These are phyloP conservation scores for Bucorvus abyssinicus DNA, from an alignment of 2,797 vertebrate genomes.

Conservation along the genomic window DNA sequence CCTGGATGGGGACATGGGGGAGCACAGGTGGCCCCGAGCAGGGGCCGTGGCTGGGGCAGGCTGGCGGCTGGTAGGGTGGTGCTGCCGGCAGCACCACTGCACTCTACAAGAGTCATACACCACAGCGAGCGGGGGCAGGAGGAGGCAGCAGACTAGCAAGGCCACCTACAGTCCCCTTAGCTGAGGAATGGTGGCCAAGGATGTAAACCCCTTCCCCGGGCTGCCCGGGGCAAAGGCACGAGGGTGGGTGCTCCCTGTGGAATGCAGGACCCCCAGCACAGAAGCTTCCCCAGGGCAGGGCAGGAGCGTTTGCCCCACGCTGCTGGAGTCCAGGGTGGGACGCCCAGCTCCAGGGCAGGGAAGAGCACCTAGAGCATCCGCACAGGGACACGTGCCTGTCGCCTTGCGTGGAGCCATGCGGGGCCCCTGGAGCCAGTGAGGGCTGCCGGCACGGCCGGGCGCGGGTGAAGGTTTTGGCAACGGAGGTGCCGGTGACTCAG, in stretches of 20 bases:
- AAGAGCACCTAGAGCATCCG: not conserved
- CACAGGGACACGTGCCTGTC: fast-evolving
- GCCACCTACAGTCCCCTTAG: not conserved
- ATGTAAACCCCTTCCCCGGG: not conserved
- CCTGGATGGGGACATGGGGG: not conserved
- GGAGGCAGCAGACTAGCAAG: not conserved
- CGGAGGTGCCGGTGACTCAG: not conserved
- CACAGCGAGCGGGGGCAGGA: fast-evolving
- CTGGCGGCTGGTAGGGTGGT: not conserved
- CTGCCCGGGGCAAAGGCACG: not conserved
- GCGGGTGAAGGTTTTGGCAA: slow-evolving; percentile 18
- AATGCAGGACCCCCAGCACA: not conserved
- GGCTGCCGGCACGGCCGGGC: not conserved
- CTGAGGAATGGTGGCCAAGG: not conserved
- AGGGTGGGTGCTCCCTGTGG: not conserved
- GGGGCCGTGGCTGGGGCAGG: fast-evolving
- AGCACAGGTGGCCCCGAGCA: not conserved
- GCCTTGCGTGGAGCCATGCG: fast-evolving
- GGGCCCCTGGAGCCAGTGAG: not conserved
- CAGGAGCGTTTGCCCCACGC: fast-evolving
- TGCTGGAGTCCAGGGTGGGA: not conserved
- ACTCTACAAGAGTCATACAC: not conserved
- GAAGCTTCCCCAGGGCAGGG: not conserved
- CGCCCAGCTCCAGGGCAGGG: not conserved
- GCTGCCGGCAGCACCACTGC: not conserved